Conservation (phyloP, 2,797 vertebrate species). For the Manis javanica region DNA sequence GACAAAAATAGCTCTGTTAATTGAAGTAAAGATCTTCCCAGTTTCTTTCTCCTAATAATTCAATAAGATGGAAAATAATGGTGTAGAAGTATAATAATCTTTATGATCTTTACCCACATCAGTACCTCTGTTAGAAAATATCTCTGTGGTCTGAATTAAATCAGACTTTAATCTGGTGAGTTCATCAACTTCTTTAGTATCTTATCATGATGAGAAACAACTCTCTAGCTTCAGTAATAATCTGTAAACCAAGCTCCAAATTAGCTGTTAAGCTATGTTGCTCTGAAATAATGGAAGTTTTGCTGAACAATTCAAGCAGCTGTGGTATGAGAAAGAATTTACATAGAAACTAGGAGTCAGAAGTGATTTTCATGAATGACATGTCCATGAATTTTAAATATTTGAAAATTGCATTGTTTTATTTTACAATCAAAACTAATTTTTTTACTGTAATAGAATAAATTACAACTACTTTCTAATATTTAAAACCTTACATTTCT, state of each 20-base stretch:
- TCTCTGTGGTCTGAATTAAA: neutral
- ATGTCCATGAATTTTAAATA: neutral
- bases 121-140: neutral
- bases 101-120: neutral
- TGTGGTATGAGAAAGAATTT: neutral
- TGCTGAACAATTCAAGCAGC: neutral
- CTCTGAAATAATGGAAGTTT: neutral
- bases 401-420: neutral
- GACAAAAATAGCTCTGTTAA: neutral
- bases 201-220: neutral
- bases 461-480: neutral
- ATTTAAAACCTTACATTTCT: slow-evolving; percentile 29
- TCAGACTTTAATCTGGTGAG: neutral
- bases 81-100: neutral
- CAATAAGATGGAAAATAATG: neutral
- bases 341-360: neutral
- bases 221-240: neutral
- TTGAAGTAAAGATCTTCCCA: neutral
- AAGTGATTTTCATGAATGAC: slow-evolving; percentile 16
- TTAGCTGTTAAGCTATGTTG: neutral
- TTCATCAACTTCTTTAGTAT: neutral
- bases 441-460: slow-evolving; percentile 3
- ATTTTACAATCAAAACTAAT: slow-evolving; percentile 20
- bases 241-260: neutral
- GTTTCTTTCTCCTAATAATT: neutral